A percentile compares a stretch with the other conserved stretches of the same genome.
These are phyloP conservation scores for Helostoma temminkii DNA, from an alignment of 2,797 vertebrate species.

Conservation along the genomic window DNA sequence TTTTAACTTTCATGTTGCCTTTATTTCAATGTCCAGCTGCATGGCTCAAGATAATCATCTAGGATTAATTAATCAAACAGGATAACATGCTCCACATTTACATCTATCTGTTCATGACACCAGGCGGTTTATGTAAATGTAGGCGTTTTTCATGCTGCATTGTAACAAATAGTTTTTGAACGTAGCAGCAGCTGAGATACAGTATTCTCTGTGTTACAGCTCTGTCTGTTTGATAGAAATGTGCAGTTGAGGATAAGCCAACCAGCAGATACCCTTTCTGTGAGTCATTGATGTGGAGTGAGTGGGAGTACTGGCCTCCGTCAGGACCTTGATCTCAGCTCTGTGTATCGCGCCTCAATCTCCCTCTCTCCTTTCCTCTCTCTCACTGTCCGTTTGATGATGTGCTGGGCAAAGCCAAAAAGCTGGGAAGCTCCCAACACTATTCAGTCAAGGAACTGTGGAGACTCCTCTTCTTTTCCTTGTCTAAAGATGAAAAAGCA, in stretches of 20 bases:
- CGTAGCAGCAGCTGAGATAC: conserved; percentile 40
- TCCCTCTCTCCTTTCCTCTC: conserved; percentile 49
- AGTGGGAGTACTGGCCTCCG: conserved; percentile 68
- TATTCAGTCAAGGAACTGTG: conserved; percentile 54
- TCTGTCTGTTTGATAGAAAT: conserved; percentile 39
- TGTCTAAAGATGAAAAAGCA: conserved; percentile 67
- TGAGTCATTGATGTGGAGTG: conserved; percentile 68
- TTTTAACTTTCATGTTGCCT: not conserved
- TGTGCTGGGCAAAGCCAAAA: conserved; percentile 54
- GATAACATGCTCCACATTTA: not conserved
- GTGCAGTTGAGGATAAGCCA: conserved; percentile 32
- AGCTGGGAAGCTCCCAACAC: conserved; percentile 51
- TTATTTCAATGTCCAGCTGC: not conserved
- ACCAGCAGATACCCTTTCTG: conserved; percentile 46
- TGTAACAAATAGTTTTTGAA: conserved; percentile 39
- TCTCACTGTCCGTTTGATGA: conserved; percentile 69
- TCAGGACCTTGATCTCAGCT: conserved; percentile 69
- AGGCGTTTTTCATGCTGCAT: conserved; percentile 27
- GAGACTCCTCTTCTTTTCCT: conserved; percentile 59
- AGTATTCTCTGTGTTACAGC: conserved; percentile 4
- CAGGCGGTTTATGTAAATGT: conserved; percentile 15
- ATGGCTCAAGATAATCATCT: not conserved
- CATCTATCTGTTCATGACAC: conserved; percentile 6
- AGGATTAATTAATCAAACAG: conserved; percentile 1
- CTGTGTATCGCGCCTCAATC: conserved; percentile 58